These are phyloP conservation scores for Cheilosia variabilis DNA, from an alignment of 2,888 invertebrate species.

Conservation along the genomic window DNA sequence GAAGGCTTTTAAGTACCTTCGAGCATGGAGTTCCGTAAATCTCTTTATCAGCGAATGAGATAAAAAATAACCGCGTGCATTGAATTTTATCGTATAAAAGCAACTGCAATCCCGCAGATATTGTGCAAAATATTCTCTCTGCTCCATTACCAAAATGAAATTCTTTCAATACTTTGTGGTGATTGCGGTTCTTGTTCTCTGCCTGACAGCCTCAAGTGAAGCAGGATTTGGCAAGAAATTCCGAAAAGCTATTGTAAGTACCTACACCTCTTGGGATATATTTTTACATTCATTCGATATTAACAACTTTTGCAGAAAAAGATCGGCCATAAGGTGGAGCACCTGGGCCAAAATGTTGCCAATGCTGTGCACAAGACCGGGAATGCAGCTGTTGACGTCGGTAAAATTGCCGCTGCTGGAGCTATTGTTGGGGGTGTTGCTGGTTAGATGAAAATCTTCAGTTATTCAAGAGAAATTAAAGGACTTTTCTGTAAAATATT, in stretches of 20 bases:
- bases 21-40: neutral
- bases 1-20: conserved; percentile 3
- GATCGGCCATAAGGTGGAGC: conserved; percentile 42
- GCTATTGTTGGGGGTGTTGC: conserved; percentile 19
- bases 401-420: conserved; percentile 51
- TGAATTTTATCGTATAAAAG: conserved; percentile 22
- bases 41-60: conserved; percentile 3
- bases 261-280: neutral
- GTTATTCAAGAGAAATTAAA: too few relatives aligned
- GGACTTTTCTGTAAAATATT: too few relatives aligned
- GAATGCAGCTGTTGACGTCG: conserved; percentile 39
- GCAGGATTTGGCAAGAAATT: conserved; percentile 60
- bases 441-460: neutral
- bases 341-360: conserved; percentile 39
- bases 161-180: conserved; percentile 44
- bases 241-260: conserved; percentile 46
- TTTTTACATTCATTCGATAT: neutral
- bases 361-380: conserved; percentile 55
- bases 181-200: conserved; percentile 41
- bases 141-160: conserved; percentile 28
- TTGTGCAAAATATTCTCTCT: neutral
- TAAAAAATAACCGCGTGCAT: neutral
- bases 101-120: neutral
- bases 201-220: conserved; percentile 51
- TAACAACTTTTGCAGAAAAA: conserved; percentile 33